phyloP scores from a whole-genome alignment of 2,888 invertebrate species.

The Lutraria lutraria region DNA sequence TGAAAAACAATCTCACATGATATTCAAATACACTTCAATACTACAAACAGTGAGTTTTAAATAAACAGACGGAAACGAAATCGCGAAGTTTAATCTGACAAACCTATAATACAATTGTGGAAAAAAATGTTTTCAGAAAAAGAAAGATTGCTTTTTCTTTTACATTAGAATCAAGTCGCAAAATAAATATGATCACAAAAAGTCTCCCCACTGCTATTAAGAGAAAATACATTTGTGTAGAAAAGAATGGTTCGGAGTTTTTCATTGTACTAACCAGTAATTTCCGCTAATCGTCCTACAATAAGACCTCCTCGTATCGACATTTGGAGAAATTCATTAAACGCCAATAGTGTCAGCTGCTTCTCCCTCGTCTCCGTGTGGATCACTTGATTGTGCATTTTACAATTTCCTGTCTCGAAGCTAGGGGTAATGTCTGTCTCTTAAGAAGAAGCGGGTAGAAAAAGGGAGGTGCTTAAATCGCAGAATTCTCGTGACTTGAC shows the following conservation, averaged over 20 bases:
- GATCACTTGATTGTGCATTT: conserved; percentile 33
- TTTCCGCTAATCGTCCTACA: conserved; percentile 65
- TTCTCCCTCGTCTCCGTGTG: conserved; percentile 26
- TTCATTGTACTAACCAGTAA: conserved; percentile 59
- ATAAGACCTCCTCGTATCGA: conserved; percentile 63
- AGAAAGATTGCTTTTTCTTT: neutral
- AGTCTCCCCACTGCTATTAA: conserved; percentile 54
- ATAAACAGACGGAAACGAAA: no score
- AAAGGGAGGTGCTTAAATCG: neutral
- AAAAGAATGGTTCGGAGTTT: conserved; percentile 45
- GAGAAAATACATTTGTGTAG: conserved; percentile 58
- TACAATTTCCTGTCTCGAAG: conserved; percentile 33
- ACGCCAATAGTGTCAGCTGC: conserved; percentile 57
- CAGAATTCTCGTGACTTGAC: neutral
- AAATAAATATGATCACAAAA: conserved; percentile 29
- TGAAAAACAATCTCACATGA: no score
- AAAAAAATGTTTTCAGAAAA: no score
- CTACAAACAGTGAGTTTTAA: no score
- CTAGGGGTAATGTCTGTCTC: neutral
- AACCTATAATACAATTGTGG: no score
- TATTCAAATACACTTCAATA: no score
- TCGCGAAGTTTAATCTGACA: no score
- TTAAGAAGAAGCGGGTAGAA: neutral
- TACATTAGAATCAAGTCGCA: conserved; percentile 2
- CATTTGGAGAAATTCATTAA: conserved; percentile 68